Evolutionary conservation across 2,797 vertebrate species (phyloP).

Genomic region (Sebastolobus altivelis): DNA sequence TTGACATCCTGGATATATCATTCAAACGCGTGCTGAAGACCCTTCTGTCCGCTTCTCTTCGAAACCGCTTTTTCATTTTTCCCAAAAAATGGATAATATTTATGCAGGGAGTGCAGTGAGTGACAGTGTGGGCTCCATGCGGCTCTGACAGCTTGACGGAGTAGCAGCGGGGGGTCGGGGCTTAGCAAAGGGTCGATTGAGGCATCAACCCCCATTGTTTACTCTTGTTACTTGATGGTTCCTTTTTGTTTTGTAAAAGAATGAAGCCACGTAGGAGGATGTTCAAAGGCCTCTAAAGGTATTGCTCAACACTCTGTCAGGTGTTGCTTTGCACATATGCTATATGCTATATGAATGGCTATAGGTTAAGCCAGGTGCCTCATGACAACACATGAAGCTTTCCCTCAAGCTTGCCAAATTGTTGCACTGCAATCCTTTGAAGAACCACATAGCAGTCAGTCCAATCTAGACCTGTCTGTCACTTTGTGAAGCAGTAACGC

Average conservation of each 20-base stretch:
- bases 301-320: neutral
- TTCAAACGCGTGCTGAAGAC: too few relatives aligned
- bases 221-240: conserved; percentile 47
- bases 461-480: conserved; percentile 1
- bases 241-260: conserved; percentile 41
- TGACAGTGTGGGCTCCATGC: too few relatives aligned
- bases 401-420: neutral
- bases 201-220: conserved; percentile 30
- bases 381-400: neutral
- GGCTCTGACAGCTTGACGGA: too few relatives aligned
- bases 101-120: too few relatives aligned
- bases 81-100: too few relatives aligned
- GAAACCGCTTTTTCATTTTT: too few relatives aligned
- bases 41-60: too few relatives aligned
- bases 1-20: too few relatives aligned
- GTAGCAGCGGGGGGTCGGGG: too few relatives aligned
- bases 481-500: conserved; percentile 11
- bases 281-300: neutral
- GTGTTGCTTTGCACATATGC: conserved; percentile 4
- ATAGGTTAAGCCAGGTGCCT: neutral
- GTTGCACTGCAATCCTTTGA: conserved; percentile 6
- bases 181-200: neutral
- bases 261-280: neutral
- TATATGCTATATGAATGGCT: neutral
- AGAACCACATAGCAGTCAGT: neutral